Percentiles rank a stretch among this genome's conserved stretches.
These are phyloP conservation scores for Myotis davidii DNA, from an alignment of 2,113 vertebrate genomes.

Conservation along the genomic window DNA sequence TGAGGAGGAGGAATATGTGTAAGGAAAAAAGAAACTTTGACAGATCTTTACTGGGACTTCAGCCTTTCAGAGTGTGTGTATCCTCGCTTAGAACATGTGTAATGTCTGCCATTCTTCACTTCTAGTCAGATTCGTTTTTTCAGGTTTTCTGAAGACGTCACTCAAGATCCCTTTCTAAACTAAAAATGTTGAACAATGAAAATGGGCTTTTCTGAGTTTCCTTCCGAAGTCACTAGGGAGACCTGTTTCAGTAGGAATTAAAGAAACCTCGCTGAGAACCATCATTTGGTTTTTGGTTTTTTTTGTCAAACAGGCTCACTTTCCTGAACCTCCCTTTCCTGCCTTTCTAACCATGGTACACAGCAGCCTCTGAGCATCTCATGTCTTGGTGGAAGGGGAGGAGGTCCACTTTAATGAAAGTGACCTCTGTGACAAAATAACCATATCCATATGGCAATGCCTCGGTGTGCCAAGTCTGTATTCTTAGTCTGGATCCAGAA, in stretches of 20 bases:
- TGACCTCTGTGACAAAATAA: neutral
- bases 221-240: neutral
- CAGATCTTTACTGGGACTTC: neutral
- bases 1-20: neutral
- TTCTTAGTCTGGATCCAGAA: neutral
- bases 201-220: neutral
- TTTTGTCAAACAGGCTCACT: neutral
- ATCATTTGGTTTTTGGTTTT: neutral
- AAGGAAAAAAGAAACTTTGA: neutral
- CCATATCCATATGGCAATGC: neutral
- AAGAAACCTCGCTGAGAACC: neutral
- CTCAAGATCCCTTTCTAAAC: neutral
- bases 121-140: neutral
- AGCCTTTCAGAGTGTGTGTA: neutral
- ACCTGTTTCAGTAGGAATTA: neutral
- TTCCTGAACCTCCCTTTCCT: neutral
- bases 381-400: neutral
- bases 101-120: neutral
- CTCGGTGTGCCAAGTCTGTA: neutral
- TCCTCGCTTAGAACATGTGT: neutral
- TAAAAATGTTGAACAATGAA: neutral
- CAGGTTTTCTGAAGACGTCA: neutral
- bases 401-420: neutral
- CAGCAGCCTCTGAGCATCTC: neutral
- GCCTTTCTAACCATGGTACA: neutral